Base-by-base conservation (phyloP, 2,113 vertebrate genomes). In the Psittacara wagleri region DNA sequence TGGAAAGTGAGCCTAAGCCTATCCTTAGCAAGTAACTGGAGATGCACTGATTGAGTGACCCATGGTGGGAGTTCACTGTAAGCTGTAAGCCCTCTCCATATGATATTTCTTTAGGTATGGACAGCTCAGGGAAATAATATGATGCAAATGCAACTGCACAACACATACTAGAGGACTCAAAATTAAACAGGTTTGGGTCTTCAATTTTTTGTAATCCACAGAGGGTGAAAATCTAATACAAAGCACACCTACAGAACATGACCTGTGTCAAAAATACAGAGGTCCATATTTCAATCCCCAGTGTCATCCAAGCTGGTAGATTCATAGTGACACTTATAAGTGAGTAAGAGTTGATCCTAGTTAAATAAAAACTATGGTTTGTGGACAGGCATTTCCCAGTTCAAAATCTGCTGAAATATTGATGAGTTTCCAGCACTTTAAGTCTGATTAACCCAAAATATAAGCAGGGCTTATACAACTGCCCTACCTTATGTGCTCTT, bases 41-140 rank as follows among this genome's bases (percentile, higher is more conserved):
- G 27, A 31, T 43, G 33, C 27, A 24, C 31, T 31, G 44, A 14
- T 7, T 39, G 75, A 9, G 4, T 1, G 1, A 3, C 37, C 11
- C 1, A 0, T 59, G 39, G 15, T 48, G 11, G 11, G 28, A 83
- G 23, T 13, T 73, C 49, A 25, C 4, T 37, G 24, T 83, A 55
- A 74, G 1, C 20, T 2, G 0, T n/a, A 57, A 49, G 4, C 52
- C 18, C 16, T 43, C 6, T 54, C 28, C 11, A 19, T 4, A 24
- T 20, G 9, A 41, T 5, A 6, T 49, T 69, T 61, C 13, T 48
- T 59, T 70, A 44, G 27, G 11, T 39, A 24, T 6, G 10, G 23
- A 15, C 39, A 75, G 9, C 2, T 5, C 22, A 37, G 5, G 12
- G 33, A 44, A 83, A 70, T 24, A n/a, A 39, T 11, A 54, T 2